Percentiles rank a stretch among this genome's conserved stretches.
These are phyloP conservation scores for Caranx melampygus DNA, from an alignment of 2,113 vertebrate genomes.

Conservation along the genomic window DNA sequence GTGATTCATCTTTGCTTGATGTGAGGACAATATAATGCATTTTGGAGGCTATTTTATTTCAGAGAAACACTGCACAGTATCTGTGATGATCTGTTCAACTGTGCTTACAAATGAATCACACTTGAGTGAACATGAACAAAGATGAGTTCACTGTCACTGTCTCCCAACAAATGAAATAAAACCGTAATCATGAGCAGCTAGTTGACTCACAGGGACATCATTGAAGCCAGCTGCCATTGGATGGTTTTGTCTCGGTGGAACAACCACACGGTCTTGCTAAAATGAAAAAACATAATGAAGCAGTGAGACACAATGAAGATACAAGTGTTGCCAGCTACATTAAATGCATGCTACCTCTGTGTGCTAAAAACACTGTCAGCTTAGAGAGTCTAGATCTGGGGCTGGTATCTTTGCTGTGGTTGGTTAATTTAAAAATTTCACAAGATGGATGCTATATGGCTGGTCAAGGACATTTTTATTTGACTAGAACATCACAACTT, in stretches of 20 bases:
- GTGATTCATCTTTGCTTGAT: background rate
- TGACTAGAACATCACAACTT: background rate
- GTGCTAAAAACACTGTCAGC: background rate
- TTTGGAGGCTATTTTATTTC: background rate
- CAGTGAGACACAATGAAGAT: background rate
- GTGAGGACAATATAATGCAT: background rate
- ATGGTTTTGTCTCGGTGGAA: slow-evolving; percentile 41
- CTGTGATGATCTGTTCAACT: background rate
- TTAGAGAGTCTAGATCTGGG: background rate
- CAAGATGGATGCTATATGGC: background rate
- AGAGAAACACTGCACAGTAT: too few relatives aligned
- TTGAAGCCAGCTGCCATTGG: slow-evolving; percentile 67
- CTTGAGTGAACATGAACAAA: too few relatives aligned
- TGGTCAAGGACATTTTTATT: background rate
- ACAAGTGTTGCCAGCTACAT: background rate
- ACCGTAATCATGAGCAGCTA: background rate
- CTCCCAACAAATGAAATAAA: background rate
- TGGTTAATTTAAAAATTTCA: background rate
- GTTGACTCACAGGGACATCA: slow-evolving; percentile 63
- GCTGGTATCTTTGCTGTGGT: background rate
- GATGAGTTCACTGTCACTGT: background rate
- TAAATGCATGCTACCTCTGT: background rate
- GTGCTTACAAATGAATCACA: background rate
- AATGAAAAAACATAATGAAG: slow-evolving; percentile 1
- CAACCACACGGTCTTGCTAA: slow-evolving; percentile 36